Percentiles rank a stretch among this genome's conserved stretches.
Conservation (phyloP, 1,140 invertebrate genomes). For the Drosophila subpulchrella region DNA sequence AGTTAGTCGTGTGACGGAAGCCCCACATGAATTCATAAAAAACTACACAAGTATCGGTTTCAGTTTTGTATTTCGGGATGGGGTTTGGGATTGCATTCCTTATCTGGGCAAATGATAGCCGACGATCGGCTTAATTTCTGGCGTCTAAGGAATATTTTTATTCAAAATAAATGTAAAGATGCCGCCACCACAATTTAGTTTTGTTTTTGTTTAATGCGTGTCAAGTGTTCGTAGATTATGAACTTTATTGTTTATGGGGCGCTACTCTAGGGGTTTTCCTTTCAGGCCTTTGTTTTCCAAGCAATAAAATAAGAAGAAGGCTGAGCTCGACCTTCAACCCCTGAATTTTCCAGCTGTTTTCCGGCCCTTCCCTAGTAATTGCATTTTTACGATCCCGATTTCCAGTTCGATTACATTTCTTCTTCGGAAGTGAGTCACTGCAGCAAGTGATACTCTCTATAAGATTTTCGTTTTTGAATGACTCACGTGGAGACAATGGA, state of each 20-base stretch:
- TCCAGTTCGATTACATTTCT: slow-evolving; percentile 15
- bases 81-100: slow-evolving; percentile 10
- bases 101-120: slow-evolving; percentile 45
- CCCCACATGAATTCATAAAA: slow-evolving; percentile 25
- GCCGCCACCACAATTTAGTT: slow-evolving; percentile 19
- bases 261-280: slow-evolving; percentile 48
- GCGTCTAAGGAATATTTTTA: slow-evolving; percentile 33
- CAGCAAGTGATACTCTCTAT: slow-evolving; percentile 7
- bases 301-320: slow-evolving; percentile 32
- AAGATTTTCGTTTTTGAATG: slow-evolving; percentile 17
- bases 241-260: slow-evolving; percentile 70
- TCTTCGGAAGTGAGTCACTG: slow-evolving; percentile 53
- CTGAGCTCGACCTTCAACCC: slow-evolving; percentile 15
- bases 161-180: slow-evolving; percentile 22
- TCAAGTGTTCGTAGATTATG: slow-evolving; percentile 77
- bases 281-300: slow-evolving; percentile 36
- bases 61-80: slow-evolving; percentile 32
- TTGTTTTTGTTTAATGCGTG: slow-evolving; percentile 71
- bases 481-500: slow-evolving; percentile 48
- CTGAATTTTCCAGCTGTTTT: slow-evolving; percentile 15
- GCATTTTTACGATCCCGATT: slow-evolving; percentile 67
- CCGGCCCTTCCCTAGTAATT: slow-evolving; percentile 44
- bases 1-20: slow-evolving; percentile 48
- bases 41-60: slow-evolving; percentile 44
- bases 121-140: slow-evolving; percentile 28